phyloP scores from a whole-genome alignment of 2,113 vertebrate species.

The Pseudopipra pipra region DNA sequence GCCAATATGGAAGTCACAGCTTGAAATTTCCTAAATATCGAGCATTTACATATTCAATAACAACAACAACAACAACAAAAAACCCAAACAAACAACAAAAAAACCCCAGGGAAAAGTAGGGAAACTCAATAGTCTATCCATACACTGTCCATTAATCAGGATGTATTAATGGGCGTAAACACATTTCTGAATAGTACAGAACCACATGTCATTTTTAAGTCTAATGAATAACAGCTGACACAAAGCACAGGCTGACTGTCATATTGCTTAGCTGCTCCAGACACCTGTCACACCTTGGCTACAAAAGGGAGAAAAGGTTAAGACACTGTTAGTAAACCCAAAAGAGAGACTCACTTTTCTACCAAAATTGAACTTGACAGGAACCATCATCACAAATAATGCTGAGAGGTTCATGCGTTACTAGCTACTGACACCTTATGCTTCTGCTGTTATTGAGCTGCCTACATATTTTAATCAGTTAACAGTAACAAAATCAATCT shows the following conservation, averaged over 20 bases:
- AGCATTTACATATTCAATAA: not conserved
- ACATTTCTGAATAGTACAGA: not conserved
- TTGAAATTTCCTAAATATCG: not conserved
- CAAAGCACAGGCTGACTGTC: not conserved
- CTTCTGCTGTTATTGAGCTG: not conserved
- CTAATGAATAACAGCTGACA: not conserved
- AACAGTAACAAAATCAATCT: not conserved
- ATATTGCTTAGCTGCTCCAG: not conserved
- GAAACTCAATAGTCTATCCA: not conserved
- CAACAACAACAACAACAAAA: not conserved
- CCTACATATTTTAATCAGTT: not conserved
- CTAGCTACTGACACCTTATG: not conserved
- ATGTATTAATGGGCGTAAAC: not conserved
- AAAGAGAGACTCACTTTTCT: not conserved
- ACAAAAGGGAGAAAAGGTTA: constrained; percentile 10
- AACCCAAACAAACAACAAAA: not conserved
- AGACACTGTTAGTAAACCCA: not conserved
- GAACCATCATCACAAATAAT: constrained; percentile 26
- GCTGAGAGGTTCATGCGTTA: not conserved
- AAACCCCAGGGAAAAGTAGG: not conserved
- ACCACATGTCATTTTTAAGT: not conserved
- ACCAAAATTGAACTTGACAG: constrained; percentile 25
- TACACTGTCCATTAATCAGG: not conserved
- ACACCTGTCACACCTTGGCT: constrained; percentile 13
- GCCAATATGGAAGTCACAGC: not conserved